Evolutionary conservation across 2,888 invertebrate species (phyloP), one percentile per base, ranked within the genome.

Genomic region (Philonicus albiceps): DNA sequence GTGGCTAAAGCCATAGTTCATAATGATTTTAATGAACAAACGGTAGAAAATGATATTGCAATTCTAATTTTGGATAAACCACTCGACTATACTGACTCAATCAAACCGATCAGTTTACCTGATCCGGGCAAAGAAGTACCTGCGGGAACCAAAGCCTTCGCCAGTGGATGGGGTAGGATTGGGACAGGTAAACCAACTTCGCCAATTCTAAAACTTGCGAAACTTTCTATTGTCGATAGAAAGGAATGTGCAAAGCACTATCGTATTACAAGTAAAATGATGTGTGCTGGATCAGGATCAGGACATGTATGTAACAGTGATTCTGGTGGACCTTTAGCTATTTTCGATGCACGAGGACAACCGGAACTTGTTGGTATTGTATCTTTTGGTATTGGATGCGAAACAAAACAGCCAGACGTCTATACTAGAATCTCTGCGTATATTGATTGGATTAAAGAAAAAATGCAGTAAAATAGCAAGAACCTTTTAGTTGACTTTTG

Each of bases 1-100:
- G 34, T 87, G 2, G 27, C 27, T 1, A 1, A 64, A 19, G 19
- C 55, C 8, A 27, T 49, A 5, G 19, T 13, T 90, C 93, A 94
- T 88, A 92, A 92, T 4, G 89, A 90, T 0, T 94, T 93, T 88
- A 90, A 90, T 64, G 30, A 76, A 13, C 86, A 40, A 27, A 90
- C 91, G 31, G 93, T 93, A 91, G 93, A 94, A 87, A 92, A 92
- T 87, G 94, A 94, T 81, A 90, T 94, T 6, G 94, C 94, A 0
- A 88, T 94, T 0, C 88, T 94, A 5, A 92, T 93, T 91, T 90
- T 94, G 2, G 86, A 91, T 0, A 91, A 89, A 16, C 91, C 93
- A 0, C 89, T 94, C 49, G 87, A 89, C 16, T 93, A 92, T 85
- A 91, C 88, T 74, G 89, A 91, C 0, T 89, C 88, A 0, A 91